phyloP scores from a whole-genome alignment of 2,888 invertebrate genomes.

The Callyntrura guangdongensis region DNA sequence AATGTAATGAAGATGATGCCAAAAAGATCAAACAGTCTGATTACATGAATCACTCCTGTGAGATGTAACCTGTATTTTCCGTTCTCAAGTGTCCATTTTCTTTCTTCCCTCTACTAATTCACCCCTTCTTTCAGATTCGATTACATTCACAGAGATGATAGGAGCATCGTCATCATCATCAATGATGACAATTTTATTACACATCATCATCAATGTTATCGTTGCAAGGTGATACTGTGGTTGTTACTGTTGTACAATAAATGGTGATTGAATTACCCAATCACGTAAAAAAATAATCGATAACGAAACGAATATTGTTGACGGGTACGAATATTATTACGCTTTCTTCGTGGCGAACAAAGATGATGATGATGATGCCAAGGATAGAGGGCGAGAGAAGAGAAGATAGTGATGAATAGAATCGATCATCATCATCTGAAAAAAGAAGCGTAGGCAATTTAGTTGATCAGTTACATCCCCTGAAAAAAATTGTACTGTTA shows the following conservation, averaged over 20 bases:
- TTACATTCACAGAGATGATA: constrained; percentile 22
- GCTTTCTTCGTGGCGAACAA: neutral
- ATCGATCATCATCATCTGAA: constrained; percentile 27
- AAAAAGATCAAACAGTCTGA: constrained; percentile 39
- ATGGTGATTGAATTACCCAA: constrained; percentile 58
- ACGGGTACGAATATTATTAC: neutral
- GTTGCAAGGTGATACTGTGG: neutral
- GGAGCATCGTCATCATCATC: constrained; percentile 16
- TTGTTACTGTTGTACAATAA: constrained; percentile 23
- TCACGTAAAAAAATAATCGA: constrained; percentile 50
- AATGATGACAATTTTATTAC: no score
- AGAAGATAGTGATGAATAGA: constrained; percentile 2
- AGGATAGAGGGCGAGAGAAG: neutral
- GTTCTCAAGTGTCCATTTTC: constrained; percentile 29
- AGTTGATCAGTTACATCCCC: constrained; percentile 49
- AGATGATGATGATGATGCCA: no score
- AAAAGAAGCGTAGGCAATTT: constrained; percentile 52
- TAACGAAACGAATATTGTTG: constrained; percentile 15
- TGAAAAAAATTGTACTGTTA: constrained; percentile 49
- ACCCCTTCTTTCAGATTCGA: constrained; percentile 50
- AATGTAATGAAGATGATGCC: constrained; percentile 30
- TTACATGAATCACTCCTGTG: constrained; percentile 34
- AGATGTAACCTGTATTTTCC: constrained; percentile 26
- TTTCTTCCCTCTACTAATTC: constrained; percentile 5
- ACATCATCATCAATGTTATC: constrained; percentile 13